phyloP scores from a whole-genome alignment of 2,113 vertebrate genomes.

The Myrmecophaga tridactyla region DNA sequence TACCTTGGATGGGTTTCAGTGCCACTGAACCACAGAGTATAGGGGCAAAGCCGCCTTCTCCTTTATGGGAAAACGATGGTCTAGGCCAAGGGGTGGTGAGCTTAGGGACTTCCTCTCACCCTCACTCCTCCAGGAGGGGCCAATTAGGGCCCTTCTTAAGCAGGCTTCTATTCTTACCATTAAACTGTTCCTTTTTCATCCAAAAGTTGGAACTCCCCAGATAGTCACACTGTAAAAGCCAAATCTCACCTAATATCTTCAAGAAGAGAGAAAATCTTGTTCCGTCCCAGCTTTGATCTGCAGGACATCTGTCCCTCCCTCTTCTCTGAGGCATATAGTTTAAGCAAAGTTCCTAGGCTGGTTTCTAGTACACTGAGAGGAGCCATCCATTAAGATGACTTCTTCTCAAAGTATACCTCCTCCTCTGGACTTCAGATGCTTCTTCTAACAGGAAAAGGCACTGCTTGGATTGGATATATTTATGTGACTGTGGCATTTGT shows the following conservation, averaged over 20 bases:
- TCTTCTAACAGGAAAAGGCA: neutral
- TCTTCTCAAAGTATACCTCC: neutral
- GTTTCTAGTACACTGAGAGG: neutral
- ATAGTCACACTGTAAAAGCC: neutral
- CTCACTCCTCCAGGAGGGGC: neutral
- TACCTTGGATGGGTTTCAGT: neutral
- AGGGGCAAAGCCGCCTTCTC: neutral
- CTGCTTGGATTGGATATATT: conserved; percentile 48
- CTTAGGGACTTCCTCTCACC: neutral
- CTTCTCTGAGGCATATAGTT: neutral
- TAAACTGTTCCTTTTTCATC: conserved; percentile 28
- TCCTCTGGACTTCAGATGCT: conserved; percentile 36
- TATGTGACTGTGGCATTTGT: conserved; percentile 62
- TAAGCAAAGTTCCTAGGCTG: conserved; percentile 25
- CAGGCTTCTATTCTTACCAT: neutral
- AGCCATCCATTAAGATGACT: neutral
- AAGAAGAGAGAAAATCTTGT: neutral
- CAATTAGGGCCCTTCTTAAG: neutral
- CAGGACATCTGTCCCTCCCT: neutral
- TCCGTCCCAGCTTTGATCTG: neutral
- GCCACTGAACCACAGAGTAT: neutral
- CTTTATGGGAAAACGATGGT: neutral
- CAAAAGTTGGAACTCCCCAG: conserved; percentile 18
- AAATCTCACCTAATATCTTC: conserved; percentile 41
- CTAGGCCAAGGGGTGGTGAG: neutral